Evolutionary conservation across 2,113 vertebrate species (phyloP), one percentile per base, ranked within the genome.

Genomic region (Cryptomyrus ogoouensis): DNA sequence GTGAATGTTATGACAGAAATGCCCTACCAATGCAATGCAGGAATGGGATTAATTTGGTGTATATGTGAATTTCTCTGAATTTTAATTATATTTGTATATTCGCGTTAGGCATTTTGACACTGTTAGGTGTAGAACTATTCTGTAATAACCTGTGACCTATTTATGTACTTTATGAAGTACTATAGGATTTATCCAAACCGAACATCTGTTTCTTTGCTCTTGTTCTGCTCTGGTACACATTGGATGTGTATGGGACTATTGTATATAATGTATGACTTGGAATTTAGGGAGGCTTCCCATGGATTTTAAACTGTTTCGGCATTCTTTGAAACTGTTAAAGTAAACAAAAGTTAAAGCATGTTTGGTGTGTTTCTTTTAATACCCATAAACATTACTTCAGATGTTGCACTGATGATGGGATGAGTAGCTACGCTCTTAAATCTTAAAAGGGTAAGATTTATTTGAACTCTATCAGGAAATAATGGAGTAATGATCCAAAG

Each of bases 141-240:
- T 88, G 83, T 89, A 88, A 80, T 80, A 42, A 44, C 74, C 53
- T 2, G 9, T 49, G 91, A 93, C 90, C 91, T 92, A 92, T 92
- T 92, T 92, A 62, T 92, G 31, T 90, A 90, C 77, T 89, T 39
- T 84, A 83, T 49, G 27, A 89, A 89, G 88, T 89, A 89, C 66
- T 89, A 31, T 49, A 31, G n/a, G 47, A 31, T 42, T 89, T 50
- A 80, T 49, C 44, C 58, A 35, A 50, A 58, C 27, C 19, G 42
- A 84, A 17, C 31, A 13, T 83, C 27, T 27, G 27, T 89, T 21
- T 83, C 31, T 89, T n/a, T 83, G 31, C n/a, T 17, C 74, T 39
- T 80, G 74, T 80, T 89, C 35, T 39, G 39, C 12, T n/a, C 47
- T 47, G 58, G 39, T 56, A 49, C 88, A 83, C n/a, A 52, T 87